A percentile compares a stretch with the other conserved stretches of the same genome.
Evolutionary conservation across 2,888 invertebrate species (phyloP).

Genomic region (Eupithecia pulchellata): DNA sequence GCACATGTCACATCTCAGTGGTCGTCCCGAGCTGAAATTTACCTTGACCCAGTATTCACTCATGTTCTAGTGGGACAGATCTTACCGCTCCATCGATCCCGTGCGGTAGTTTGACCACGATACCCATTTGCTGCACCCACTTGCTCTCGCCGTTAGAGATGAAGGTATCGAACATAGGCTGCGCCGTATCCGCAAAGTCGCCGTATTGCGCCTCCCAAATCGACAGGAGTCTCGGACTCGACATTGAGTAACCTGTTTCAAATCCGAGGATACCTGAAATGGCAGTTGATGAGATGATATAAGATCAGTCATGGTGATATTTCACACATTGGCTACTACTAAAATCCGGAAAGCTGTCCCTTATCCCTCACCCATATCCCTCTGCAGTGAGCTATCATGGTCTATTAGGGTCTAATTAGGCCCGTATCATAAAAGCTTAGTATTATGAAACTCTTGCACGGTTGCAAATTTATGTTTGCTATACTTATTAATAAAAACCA

Average conservation of each 20-base stretch:
- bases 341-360: too few relatives aligned
- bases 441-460: too few relatives aligned
- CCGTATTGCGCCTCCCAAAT: conserved; percentile 96
- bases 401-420: too few relatives aligned
- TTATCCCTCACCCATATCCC: too few relatives aligned
- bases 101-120: conserved; percentile 93
- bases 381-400: too few relatives aligned
- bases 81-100: conserved; percentile 90
- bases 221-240: conserved; percentile 89
- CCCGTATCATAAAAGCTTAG: too few relatives aligned
- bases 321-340: too few relatives aligned
- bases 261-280: conserved; percentile 86
- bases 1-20: background rate
- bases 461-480: too few relatives aligned
- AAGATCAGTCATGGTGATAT: background rate
- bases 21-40: background rate
- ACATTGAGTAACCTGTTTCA: conserved; percentile 92
- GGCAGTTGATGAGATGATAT: background rate
- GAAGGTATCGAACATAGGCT: conserved; percentile 88
- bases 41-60: background rate
- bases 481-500: too few relatives aligned
- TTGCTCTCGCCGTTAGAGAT: conserved; percentile 90
- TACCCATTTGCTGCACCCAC: conserved; percentile 92
- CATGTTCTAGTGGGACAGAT: background rate
- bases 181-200: conserved; percentile 91